These are phyloP conservation scores for Sminthopsis crassicaudata DNA, from an alignment of 2,113 vertebrate genomes.

Conservation along the genomic window DNA sequence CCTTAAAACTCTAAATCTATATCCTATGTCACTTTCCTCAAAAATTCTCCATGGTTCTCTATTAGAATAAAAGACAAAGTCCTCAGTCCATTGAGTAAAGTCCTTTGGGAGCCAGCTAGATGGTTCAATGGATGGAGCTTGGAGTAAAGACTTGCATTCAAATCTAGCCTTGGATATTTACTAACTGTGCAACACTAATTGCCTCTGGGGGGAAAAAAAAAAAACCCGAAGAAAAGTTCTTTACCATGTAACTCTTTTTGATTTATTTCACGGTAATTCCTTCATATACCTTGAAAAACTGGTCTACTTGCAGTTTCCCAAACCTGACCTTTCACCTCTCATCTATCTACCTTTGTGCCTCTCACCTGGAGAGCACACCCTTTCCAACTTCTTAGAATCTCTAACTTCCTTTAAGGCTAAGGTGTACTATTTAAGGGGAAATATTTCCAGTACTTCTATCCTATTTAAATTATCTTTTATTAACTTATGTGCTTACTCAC, in stretches of 20 bases:
- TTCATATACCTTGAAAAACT: background rate
- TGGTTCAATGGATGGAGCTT: no score
- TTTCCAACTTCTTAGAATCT: background rate
- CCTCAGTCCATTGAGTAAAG: background rate
- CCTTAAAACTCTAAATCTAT: background rate
- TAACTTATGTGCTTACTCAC: background rate
- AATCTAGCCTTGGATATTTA: no score
- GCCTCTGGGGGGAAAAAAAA: background rate
- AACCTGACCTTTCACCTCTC: background rate
- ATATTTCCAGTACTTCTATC: background rate
- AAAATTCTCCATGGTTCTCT: background rate
- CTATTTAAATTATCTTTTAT: background rate
- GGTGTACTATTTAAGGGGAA: background rate
- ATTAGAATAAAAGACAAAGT: no score
- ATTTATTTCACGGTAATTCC: background rate
- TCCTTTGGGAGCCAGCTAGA: background rate
- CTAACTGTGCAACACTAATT: no score
- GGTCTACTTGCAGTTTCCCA: background rate
- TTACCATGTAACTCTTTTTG: background rate
- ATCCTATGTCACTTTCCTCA: background rate
- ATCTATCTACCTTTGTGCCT: background rate
- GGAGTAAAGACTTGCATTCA: no score
- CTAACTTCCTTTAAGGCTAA: background rate
- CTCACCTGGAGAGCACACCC: background rate
- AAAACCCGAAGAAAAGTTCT: background rate